Evolutionary conservation across 2,113 vertebrate species (phyloP).

Genomic region (Probosciger aterrimus): DNA sequence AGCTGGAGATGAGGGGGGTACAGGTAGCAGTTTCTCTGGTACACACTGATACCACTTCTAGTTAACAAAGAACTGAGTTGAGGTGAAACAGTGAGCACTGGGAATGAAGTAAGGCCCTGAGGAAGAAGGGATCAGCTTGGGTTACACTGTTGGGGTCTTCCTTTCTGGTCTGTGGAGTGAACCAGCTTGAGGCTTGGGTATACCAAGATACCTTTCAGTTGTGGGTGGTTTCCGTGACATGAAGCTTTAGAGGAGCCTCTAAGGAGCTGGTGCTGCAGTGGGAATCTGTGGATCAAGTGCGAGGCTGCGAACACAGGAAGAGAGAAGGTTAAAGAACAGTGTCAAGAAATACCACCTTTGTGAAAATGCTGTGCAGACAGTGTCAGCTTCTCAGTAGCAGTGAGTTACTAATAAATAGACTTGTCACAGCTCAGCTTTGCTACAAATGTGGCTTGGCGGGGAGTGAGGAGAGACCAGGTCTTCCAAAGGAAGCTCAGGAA

Average conservation of each 20-base stretch:
- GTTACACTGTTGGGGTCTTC: background rate
- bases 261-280: background rate
- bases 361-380: background rate
- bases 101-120: background rate
- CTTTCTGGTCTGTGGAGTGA: background rate
- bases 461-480: background rate
- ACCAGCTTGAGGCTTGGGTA: background rate
- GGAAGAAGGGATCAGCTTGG: background rate
- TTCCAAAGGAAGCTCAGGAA: background rate
- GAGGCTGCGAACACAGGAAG: background rate
- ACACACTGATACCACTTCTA: background rate
- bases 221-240: background rate
- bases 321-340: background rate
- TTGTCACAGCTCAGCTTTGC: background rate
- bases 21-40: background rate
- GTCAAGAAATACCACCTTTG: background rate
- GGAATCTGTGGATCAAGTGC: background rate
- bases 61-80: background rate
- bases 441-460: background rate
- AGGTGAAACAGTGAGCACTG: background rate
- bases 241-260: background rate
- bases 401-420: background rate
- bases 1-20: background rate
- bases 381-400: background rate
- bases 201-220: background rate